These are phyloP conservation scores for Chloroceryle aenea DNA, from an alignment of 2,113 vertebrate genomes.

Conservation along the genomic window DNA sequence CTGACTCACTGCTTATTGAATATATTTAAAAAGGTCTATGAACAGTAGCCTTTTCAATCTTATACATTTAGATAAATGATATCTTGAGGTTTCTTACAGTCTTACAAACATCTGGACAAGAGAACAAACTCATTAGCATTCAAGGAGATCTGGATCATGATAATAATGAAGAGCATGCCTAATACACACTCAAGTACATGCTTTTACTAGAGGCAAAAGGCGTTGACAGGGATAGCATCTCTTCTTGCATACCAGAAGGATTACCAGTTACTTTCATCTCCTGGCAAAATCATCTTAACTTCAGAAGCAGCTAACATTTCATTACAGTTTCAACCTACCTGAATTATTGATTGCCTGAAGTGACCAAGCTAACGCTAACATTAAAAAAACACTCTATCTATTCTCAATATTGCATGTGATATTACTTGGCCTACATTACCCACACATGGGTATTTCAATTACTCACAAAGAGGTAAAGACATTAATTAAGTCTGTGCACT, in stretches of 20 bases:
- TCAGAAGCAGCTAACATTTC: background rate
- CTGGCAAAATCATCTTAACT: background rate
- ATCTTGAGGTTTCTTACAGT: background rate
- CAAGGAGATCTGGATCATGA: background rate
- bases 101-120: background rate
- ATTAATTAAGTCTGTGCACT: background rate
- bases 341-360: background rate
- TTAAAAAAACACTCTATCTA: background rate
- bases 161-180: background rate
- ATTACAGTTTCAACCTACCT: background rate
- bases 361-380: background rate
- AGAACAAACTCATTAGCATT: background rate
- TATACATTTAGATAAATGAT: background rate
- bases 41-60: background rate
- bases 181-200: background rate
- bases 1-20: background rate
- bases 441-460: background rate
- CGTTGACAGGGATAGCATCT: background rate
- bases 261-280: background rate
- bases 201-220: background rate
- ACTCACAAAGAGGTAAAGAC: background rate
- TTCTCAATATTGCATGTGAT: background rate
- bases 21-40: background rate
- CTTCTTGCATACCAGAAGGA: background rate
- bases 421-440: background rate